Evolutionary conservation across 1,140 invertebrate genomes (phyloP).

Genomic region (Pogonomyrmex californicus): DNA sequence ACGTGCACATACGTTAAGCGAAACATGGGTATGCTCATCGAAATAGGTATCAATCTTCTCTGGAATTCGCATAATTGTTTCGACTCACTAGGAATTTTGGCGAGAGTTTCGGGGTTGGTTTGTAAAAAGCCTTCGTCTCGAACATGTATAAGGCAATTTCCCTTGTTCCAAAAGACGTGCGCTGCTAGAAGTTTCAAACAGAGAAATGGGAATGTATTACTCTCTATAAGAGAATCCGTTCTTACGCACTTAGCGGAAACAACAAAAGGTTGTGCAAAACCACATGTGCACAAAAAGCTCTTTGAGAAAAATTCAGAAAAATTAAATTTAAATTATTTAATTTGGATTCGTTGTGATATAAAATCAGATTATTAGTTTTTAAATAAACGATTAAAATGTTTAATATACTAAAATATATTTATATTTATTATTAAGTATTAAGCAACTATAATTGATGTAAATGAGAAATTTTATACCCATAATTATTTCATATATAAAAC

Average conservation of each 20-base stretch:
- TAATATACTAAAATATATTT: not conserved
- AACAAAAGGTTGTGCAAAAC: not conserved
- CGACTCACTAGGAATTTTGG: slow-evolving; percentile 34
- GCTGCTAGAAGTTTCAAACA: not conserved
- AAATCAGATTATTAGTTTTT: not conserved
- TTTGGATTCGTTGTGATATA: not conserved
- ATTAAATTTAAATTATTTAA: not conserved
- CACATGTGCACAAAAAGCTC: not conserved
- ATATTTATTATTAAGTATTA: not conserved
- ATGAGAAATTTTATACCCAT: slow-evolving; percentile 14
- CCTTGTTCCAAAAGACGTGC: not conserved
- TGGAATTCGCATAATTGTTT: slow-evolving; percentile 71
- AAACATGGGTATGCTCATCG: slow-evolving; percentile 34
- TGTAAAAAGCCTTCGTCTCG: slow-evolving; percentile 37
- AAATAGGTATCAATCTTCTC: slow-evolving; percentile 67
- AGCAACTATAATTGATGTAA: not conserved
- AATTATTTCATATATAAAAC: slow-evolving; percentile 17
- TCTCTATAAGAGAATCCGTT: slow-evolving; percentile 28
- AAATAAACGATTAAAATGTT: slow-evolving; percentile 24
- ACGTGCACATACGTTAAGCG: slow-evolving; percentile 37
- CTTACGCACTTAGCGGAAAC: not conserved
- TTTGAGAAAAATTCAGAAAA: not conserved
- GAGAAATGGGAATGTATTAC: slow-evolving; percentile 14
- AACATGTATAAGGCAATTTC: slow-evolving; percentile 2
- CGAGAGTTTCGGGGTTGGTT: not conserved